Percentiles rank a stretch among this genome's conserved stretches.
These are phyloP conservation scores for Petrocephalus microphthalmus DNA, from an alignment of 2,113 vertebrate genomes.

Conservation along the genomic window DNA sequence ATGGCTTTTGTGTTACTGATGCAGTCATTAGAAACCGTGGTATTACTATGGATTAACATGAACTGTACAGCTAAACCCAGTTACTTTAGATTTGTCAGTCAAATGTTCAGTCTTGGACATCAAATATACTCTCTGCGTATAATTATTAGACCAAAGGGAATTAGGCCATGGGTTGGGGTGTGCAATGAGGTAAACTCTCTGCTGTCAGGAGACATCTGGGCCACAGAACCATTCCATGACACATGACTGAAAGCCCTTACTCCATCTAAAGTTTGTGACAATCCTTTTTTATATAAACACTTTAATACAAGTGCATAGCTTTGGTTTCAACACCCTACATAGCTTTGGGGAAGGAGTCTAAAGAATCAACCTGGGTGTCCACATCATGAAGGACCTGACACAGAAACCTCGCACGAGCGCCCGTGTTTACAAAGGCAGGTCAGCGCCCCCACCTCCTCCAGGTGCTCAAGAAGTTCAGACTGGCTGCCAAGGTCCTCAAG, in stretches of 20 bases:
- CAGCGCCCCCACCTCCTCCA: background rate
- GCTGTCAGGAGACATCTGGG: background rate
- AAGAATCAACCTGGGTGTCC: background rate
- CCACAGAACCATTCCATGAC: background rate
- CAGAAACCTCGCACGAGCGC: too few relatives aligned
- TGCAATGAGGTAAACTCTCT: too few relatives aligned
- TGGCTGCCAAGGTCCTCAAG: background rate
- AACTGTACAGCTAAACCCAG: background rate
- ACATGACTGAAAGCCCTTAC: background rate
- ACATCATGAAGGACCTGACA: too few relatives aligned
- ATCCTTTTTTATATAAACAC: background rate
- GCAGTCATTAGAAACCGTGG: background rate
- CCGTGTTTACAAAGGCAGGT: background rate
- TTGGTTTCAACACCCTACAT: background rate
- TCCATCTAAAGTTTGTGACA: background rate
- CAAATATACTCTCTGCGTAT: background rate
- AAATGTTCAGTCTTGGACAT: background rate
- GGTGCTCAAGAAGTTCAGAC: background rate
- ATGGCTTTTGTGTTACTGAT: constrained; percentile 5
- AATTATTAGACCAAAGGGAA: background rate
- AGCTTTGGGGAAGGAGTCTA: background rate
- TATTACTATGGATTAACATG: background rate
- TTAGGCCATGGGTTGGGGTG: background rate
- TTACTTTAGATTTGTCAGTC: background rate
- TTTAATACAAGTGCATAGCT: background rate